phyloP scores from a whole-genome alignment of 2,113 vertebrate genomes.

The Osmerus eperlanus region DNA sequence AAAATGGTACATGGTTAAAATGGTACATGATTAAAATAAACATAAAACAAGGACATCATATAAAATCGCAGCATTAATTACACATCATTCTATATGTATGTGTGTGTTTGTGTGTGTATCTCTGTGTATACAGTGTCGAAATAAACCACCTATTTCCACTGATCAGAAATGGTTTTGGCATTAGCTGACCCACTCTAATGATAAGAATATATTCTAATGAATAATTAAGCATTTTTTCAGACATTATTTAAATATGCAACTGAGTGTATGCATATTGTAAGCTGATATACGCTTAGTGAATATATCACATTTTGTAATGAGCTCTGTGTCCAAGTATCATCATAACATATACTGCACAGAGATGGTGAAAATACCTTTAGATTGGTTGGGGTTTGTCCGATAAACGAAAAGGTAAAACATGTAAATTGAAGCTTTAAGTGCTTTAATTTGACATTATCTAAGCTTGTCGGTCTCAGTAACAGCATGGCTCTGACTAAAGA shows the following conservation, averaged over 20 bases:
- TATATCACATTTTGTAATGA: not conserved
- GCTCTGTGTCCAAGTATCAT: too few relatives aligned
- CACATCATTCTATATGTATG: not conserved
- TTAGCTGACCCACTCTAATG: not conserved
- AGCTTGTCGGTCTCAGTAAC: conserved; percentile 19
- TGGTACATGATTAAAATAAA: too few relatives aligned
- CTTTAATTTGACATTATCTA: conserved; percentile 26
- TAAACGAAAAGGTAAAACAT: not conserved
- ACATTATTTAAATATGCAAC: not conserved
- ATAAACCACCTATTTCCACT: not conserved
- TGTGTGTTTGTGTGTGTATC: not conserved
- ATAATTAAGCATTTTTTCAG: not conserved
- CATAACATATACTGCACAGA: too few relatives aligned
- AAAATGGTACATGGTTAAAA: too few relatives aligned
- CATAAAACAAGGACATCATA: too few relatives aligned
- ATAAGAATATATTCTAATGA: not conserved
- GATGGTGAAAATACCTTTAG: too few relatives aligned
- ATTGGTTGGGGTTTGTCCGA: too few relatives aligned
- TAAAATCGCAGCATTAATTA: too few relatives aligned
- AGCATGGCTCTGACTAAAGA: conserved; percentile 2
- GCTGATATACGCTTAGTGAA: not conserved
- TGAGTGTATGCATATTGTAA: not conserved
- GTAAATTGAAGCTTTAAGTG: not conserved
- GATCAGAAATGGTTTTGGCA: not conserved
- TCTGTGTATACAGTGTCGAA: not conserved